These are phyloP conservation scores for Felis catus DNA, from an alignment of 2,113 vertebrate genomes.

Conservation along the genomic window F.catus_Fca126_mat1.0 CM031414.1:58954001-58954500, in stretches of 20 bases:
- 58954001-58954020: conserved; percentile 34
- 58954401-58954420: neutral
- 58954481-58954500: neutral
- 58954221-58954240: neutral
- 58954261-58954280: conserved; percentile 35
- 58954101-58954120: conserved; percentile 45
- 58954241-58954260: conserved; percentile 50
- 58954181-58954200: neutral
- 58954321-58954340: conserved; percentile 35
- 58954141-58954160: neutral
- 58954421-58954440: neutral
- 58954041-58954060: neutral
- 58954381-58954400: neutral
- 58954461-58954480: neutral
- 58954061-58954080: conserved; percentile 29
- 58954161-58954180: neutral
- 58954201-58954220: neutral
- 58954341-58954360: neutral
- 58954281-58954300: neutral
- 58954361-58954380: neutral
- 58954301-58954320: conserved; percentile 53
- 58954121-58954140: conserved; percentile 16
- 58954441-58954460: neutral
- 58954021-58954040: conserved; percentile 26
- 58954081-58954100: conserved; percentile 23